These are phyloP conservation scores for Eptesicus fuscus DNA, from an alignment of 2,113 vertebrate species.

Conservation along the genomic window DNA sequence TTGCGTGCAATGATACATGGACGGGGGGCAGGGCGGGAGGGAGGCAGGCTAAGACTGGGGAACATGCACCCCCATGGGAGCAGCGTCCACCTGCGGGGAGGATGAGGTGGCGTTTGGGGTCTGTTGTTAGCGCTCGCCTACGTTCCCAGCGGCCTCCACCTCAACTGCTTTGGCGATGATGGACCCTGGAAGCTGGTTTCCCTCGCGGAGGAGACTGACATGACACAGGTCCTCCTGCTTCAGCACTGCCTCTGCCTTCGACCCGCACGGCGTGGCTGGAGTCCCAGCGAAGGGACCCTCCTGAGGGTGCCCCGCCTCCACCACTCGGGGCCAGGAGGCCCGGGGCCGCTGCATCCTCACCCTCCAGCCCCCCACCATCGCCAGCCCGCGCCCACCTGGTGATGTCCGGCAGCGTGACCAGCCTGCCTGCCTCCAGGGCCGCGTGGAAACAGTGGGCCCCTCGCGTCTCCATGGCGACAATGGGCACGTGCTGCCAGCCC, in stretches of 20 bases:
- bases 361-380: not conserved
- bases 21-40: not conserved
- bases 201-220: too few relatives aligned
- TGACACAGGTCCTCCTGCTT: accelerated
- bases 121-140: not conserved
- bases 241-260: not conserved
- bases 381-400: slow-evolving; percentile 85
- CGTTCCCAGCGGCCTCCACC: too few relatives aligned
- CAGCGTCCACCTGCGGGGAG: not conserved
- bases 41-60: not conserved
- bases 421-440: slow-evolving; percentile 83
- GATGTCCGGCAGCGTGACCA: slow-evolving; percentile 88
- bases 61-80: not conserved
- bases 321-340: not conserved
- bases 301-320: not conserved
- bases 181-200: too few relatives aligned
- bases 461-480: slow-evolving; percentile 90
- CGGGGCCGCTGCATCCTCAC: not conserved
- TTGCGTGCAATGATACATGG: not conserved
- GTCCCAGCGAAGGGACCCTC: not conserved
- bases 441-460: slow-evolving; percentile 91
- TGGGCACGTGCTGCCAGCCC: slow-evolving; percentile 88
- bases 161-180: accelerated
- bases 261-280: accelerated
- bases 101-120: not conserved